A percentile compares a stretch with the other conserved stretches of the same genome.
phyloP scores from a whole-genome alignment of 2,113 vertebrate species.

The Hippocampus abdominalis region DNA sequence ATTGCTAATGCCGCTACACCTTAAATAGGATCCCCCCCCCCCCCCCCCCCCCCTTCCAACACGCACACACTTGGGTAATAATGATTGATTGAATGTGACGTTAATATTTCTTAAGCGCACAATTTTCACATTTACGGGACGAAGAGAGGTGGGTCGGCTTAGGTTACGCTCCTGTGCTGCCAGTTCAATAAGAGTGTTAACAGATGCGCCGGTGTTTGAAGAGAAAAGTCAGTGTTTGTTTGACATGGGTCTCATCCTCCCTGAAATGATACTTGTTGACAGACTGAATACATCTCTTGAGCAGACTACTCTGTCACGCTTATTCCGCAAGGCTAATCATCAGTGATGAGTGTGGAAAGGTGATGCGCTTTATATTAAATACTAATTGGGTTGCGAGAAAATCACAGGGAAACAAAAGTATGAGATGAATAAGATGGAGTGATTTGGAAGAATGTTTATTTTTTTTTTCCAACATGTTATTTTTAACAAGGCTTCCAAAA shows the following conservation, averaged over 20 bases:
- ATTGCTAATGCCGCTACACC: conserved; percentile 70
- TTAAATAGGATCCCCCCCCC: conserved; percentile 66
- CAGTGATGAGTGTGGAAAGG: conserved; percentile 71
- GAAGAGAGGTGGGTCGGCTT: neutral
- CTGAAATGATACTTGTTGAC: conserved; percentile 73
- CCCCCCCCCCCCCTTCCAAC: conserved; percentile 14
- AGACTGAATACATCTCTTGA: conserved; percentile 73
- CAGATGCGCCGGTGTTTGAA: conserved; percentile 61
- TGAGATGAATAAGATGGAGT: conserved; percentile 2
- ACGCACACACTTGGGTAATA: conserved; percentile 43
- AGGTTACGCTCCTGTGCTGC: conserved; percentile 58
- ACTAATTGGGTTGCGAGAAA: conserved; percentile 61
- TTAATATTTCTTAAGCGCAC: conserved; percentile 71
- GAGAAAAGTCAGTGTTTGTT: conserved; percentile 65
- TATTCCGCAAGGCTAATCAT: conserved; percentile 69
- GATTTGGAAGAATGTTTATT: neutral
- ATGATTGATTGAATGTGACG: conserved; percentile 74
- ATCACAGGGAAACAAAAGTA: conserved; percentile 30
- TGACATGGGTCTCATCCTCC: conserved; percentile 68
- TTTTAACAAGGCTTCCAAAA: neutral
- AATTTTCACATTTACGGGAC: conserved; percentile 66
- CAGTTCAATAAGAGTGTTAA: conserved; percentile 67
- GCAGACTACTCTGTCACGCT: conserved; percentile 65
- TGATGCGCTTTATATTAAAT: conserved; percentile 69
- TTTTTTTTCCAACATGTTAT: neutral